These are phyloP conservation scores for Pholis gunnellus DNA, from an alignment of 2,113 vertebrate species.

Conservation along the genomic window DNA sequence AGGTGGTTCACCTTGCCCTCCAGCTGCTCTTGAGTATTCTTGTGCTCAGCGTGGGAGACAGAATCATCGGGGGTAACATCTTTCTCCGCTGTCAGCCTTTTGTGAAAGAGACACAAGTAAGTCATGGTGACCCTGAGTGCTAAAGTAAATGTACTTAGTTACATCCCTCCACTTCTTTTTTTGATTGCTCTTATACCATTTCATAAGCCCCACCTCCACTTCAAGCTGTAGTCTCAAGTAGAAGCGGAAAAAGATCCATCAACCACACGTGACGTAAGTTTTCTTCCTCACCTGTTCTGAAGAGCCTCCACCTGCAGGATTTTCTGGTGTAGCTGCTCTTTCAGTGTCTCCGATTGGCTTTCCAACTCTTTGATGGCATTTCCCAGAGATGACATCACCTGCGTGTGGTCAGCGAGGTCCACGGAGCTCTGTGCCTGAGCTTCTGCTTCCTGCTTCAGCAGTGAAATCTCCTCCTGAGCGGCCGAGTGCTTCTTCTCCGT, in stretches of 20 bases:
- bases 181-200: not conserved
- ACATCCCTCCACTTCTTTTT: not conserved
- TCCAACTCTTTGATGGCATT: conserved; percentile 89
- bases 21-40: conserved; percentile 83
- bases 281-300: conserved; percentile 83
- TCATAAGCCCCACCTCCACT: not conserved
- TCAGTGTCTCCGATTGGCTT: conserved; percentile 83
- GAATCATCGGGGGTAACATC: conserved; percentile 82
- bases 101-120: not conserved
- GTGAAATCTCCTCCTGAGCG: conserved; percentile 84
- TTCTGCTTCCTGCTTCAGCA: conserved; percentile 87
- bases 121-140: not conserved
- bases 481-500: conserved; percentile 83
- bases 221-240: not conserved
- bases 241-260: not conserved
- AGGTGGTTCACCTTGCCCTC: conserved; percentile 86
- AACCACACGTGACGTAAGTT: no score
- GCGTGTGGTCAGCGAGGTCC: conserved; percentile 88
- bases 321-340: conserved; percentile 85
- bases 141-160: not conserved
- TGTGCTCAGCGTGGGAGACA: conserved; percentile 84
- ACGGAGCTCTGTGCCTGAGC: conserved; percentile 88
- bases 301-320: conserved; percentile 85
- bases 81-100: conserved; percentile 84
- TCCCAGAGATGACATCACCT: conserved; percentile 88